Evolutionary conservation across 1,140 invertebrate species (phyloP).

Genomic region (Meloidogyne hapla): DNA sequence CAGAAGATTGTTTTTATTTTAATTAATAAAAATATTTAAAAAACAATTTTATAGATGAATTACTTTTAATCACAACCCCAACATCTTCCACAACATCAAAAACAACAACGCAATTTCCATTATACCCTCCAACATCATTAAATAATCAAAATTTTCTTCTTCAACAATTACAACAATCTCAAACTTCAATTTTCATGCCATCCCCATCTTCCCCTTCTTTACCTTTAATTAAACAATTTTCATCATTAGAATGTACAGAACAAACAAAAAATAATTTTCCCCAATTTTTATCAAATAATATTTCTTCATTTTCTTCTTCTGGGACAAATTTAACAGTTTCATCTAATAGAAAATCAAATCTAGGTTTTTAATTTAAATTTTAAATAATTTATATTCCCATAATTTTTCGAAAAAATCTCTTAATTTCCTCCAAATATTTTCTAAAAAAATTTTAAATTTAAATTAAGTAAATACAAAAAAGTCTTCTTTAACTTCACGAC

Average conservation of each 20-base stretch:
- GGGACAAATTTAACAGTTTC: no score
- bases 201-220: neutral
- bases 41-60: neutral
- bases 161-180: no score
- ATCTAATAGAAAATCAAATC: neutral
- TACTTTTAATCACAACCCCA: neutral
- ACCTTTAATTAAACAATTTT: neutral
- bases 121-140: no score
- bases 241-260: neutral
- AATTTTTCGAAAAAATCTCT: no score
- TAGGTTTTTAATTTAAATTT: neutral
- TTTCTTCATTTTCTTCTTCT: no score
- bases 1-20: neutral
- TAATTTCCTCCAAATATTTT: no score
- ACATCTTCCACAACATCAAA: no score
- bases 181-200: no score
- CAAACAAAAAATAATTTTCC: neutral
- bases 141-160: neutral
- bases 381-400: no score
- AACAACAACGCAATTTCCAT: no score
- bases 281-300: neutral
- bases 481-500: neutral
- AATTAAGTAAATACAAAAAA: neutral
- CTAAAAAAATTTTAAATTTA: no score
- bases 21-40: neutral